These are phyloP conservation scores for Mactra quadrangularis DNA, from an alignment of 1,140 invertebrate species.

Conservation along the genomic window DNA sequence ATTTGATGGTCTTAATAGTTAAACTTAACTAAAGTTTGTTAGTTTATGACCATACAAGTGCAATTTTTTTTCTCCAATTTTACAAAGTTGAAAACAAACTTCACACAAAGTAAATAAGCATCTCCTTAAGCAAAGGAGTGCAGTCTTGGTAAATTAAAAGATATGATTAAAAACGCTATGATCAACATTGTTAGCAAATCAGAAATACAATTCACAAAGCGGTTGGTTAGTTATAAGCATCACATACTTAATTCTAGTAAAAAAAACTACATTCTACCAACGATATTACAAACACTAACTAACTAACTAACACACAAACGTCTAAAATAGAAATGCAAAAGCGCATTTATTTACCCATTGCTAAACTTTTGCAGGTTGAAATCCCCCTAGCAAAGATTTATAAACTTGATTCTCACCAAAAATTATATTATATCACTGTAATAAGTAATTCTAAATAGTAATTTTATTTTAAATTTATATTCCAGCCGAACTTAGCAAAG, in stretches of 20 bases:
- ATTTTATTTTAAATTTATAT: background rate
- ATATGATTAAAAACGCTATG: too few species aligned
- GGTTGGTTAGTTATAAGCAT: too few species aligned
- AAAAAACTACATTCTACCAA: too few species aligned
- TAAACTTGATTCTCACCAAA: constrained; percentile 34
- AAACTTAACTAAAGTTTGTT: too few species aligned
- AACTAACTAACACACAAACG: constrained; percentile 11
- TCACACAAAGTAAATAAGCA: too few species aligned
- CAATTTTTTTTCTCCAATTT: too few species aligned
- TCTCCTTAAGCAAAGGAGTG: background rate
- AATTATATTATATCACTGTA: background rate
- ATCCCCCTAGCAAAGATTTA: background rate
- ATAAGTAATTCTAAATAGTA: constrained; percentile 3
- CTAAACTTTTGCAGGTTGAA: background rate
- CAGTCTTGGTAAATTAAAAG: background rate
- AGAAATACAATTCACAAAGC: too few species aligned
- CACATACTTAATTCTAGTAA: too few species aligned
- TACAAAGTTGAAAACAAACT: too few species aligned
- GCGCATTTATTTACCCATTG: constrained; percentile 27
- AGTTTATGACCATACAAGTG: too few species aligned
- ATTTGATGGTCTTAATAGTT: too few species aligned
- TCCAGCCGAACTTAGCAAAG: background rate
- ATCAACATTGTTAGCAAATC: too few species aligned
- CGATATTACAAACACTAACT: background rate
- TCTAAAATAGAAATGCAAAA: constrained; percentile 38